Conservation (phyloP, 2,888 invertebrate genomes). For the Merodon equestris region DNA sequence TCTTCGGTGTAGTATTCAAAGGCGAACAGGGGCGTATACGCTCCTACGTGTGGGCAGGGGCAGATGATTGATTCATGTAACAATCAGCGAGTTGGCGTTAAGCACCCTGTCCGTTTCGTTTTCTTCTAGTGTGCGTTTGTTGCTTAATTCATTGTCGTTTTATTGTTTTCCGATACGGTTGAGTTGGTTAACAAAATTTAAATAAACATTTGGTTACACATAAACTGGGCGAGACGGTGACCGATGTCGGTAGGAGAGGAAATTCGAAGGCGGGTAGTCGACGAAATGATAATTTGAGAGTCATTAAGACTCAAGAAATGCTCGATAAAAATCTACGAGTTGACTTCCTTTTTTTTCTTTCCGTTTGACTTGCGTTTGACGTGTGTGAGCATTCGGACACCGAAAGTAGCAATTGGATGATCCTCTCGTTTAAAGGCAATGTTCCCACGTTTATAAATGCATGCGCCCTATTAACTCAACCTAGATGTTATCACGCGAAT, state of each 20-base stretch:
- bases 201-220: slow-evolving; percentile 36
- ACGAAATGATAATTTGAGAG: slow-evolving; percentile 58
- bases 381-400: too few relatives aligned
- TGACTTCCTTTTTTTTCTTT: slow-evolving; percentile 17
- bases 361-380: not conserved
- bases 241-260: too few relatives aligned
- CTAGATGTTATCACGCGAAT: slow-evolving; percentile 63
- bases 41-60: slow-evolving; percentile 58
- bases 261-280: slow-evolving; percentile 57
- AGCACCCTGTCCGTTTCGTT: slow-evolving; percentile 60
- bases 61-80: slow-evolving; percentile 69
- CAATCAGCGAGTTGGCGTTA: slow-evolving; percentile 66
- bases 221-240: slow-evolving; percentile 6
- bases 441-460: slow-evolving; percentile 68
- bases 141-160: slow-evolving; percentile 63
- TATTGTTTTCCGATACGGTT: slow-evolving; percentile 59
- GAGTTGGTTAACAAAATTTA: slow-evolving; percentile 59
- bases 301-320: slow-evolving; percentile 56
- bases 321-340: slow-evolving; percentile 43
- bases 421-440: not conserved
- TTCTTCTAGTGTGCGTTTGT: slow-evolving; percentile 47
- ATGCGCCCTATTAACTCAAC: slow-evolving; percentile 65
- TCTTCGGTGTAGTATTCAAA: too few relatives aligned
- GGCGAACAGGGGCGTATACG: slow-evolving; percentile 58
- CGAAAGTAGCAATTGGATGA: too few relatives aligned